Conservation (phyloP, 2,113 vertebrate genomes). For the Rhipidura dahli region DNA sequence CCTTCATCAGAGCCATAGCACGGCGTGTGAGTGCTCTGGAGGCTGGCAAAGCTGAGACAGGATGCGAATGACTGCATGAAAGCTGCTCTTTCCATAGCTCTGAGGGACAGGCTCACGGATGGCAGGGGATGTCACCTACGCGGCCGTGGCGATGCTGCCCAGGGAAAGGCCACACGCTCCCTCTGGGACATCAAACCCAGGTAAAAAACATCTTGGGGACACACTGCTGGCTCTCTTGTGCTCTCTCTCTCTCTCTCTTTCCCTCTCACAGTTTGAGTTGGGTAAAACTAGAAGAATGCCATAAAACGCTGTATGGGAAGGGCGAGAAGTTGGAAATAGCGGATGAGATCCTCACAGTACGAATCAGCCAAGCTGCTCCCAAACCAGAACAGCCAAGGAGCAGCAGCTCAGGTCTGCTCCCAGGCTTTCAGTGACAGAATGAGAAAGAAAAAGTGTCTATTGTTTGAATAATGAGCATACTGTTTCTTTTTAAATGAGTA, state of each 20-base stretch:
- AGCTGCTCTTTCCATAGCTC: background rate
- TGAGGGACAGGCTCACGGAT: background rate
- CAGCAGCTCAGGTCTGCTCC: background rate
- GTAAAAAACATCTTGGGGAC: background rate
- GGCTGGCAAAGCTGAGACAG: slow-evolving; percentile 6
- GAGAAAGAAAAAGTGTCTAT: background rate
- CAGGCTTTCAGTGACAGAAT: background rate
- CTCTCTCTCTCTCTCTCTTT: background rate
- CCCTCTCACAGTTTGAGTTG: background rate
- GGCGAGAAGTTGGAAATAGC: background rate
- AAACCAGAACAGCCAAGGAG: background rate
- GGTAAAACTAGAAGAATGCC: background rate
- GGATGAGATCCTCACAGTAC: background rate
- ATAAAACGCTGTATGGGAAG: background rate
- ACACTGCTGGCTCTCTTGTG: background rate
- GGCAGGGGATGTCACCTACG: slow-evolving; percentile 22
- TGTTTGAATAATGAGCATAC: background rate
- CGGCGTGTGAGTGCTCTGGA: background rate
- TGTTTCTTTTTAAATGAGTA: background rate
- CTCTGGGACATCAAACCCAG: background rate
- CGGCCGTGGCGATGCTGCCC: background rate
- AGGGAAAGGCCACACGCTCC: background rate
- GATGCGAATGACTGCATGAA: background rate
- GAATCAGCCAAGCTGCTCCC: background rate
- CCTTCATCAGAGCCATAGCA: slow-evolving; percentile 6